A percentile compares a stretch with the other conserved stretches of the same genome.
phyloP scores from a whole-genome alignment of 2,797 vertebrate species.

The Melanotaenia pygmaea region DNA sequence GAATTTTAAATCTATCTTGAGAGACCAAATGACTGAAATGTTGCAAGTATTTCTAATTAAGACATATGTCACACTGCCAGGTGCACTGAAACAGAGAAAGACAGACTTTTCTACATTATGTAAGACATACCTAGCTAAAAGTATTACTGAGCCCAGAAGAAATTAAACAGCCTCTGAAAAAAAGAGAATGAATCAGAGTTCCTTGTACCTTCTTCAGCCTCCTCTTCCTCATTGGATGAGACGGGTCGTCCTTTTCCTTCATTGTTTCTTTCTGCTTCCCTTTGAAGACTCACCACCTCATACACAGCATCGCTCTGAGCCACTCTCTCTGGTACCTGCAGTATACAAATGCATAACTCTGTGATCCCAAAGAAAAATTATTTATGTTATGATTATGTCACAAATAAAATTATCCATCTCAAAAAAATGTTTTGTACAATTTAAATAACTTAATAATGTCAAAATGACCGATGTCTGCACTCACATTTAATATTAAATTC shows the following conservation, averaged over 20 bases:
- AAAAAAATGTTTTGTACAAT: neutral
- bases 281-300: slow-evolving; percentile 94
- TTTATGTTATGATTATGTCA: neutral
- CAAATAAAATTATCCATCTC: neutral
- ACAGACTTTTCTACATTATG: neutral
- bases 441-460: neutral
- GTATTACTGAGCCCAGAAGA: neutral
- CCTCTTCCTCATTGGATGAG: slow-evolving; percentile 92
- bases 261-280: slow-evolving; percentile 87
- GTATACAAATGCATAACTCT: slow-evolving; percentile 33
- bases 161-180: neutral
- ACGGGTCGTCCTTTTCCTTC: slow-evolving; percentile 79
- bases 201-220: slow-evolving; percentile 89
- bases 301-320: slow-evolving; percentile 90
- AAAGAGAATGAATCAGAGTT: neutral
- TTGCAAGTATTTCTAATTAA: neutral
- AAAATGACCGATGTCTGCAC: neutral
- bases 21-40: neutral
- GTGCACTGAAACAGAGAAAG: neutral
- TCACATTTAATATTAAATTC: neutral
- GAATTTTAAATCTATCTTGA: slow-evolving; percentile 37
- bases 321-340: slow-evolving; percentile 86
- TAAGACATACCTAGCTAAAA: neutral
- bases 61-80: neutral
- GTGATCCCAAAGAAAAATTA: neutral